phyloP scores from a whole-genome alignment of 2,888 invertebrate species.

The Quadroppia sp. region DNA sequence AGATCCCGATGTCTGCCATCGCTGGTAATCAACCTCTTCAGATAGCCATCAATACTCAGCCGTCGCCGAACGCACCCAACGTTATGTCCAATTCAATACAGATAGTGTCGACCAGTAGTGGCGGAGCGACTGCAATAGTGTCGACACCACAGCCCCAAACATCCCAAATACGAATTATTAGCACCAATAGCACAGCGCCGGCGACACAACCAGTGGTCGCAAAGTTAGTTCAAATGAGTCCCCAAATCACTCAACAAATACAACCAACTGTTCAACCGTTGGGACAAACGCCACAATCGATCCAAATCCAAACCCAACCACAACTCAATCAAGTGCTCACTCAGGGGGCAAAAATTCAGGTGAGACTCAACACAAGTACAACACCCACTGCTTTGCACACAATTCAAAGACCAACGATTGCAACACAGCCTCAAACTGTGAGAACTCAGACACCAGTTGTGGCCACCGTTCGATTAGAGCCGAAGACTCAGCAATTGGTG shows the following conservation, averaged over 20 bases:
- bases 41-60: slow-evolving; percentile 43
- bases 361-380: slow-evolving; percentile 20
- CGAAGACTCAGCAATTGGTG: slow-evolving; percentile 1
- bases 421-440: too few relatives aligned
- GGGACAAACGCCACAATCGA: not conserved
- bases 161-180: slow-evolving; percentile 39
- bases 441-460: slow-evolving; percentile 17
- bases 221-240: slow-evolving; percentile 49
- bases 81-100: slow-evolving; percentile 44
- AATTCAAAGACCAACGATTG: slow-evolving; percentile 52
- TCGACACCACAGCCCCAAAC: slow-evolving; percentile 45
- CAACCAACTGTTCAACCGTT: slow-evolving; percentile 32
- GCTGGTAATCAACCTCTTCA: slow-evolving; percentile 41
- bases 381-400: slow-evolving; percentile 49
- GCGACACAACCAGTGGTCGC: slow-evolving; percentile 38
- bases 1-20: slow-evolving; percentile 44
- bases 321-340: slow-evolving; percentile 8
- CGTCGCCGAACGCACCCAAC: slow-evolving; percentile 23
- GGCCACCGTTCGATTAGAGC: slow-evolving; percentile 15
- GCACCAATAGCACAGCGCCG: slow-evolving; percentile 34
- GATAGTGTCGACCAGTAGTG: slow-evolving; percentile 44
- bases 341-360: slow-evolving; percentile 22
- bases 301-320: slow-evolving; percentile 30
- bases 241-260: slow-evolving; percentile 38
- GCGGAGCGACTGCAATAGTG: slow-evolving; percentile 52